Conservation (phyloP, 2,113 vertebrate genomes). For the Saccopteryx leptura region DNA sequence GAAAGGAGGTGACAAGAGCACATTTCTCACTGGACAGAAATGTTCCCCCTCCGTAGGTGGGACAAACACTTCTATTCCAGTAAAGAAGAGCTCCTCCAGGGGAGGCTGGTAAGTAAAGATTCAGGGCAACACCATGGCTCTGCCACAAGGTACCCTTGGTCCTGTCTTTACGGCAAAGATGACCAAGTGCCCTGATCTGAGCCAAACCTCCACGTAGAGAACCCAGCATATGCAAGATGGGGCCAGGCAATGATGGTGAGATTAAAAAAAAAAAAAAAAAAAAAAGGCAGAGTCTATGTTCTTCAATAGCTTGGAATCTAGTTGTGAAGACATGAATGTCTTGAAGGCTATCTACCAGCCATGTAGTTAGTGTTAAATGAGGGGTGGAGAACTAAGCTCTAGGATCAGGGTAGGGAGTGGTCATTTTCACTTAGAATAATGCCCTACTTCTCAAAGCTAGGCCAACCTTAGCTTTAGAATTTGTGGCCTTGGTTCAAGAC, state of each 20-base stretch:
- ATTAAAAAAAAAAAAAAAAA: slow-evolving; percentile 52
- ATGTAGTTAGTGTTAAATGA: background rate
- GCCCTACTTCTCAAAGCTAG: background rate
- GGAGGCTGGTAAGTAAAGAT: background rate
- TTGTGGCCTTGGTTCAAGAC: background rate
- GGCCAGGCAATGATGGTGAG: background rate
- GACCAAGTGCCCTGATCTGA: background rate
- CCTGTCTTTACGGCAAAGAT: background rate
- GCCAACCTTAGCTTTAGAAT: background rate
- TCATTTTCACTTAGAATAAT: background rate
- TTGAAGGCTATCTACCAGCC: background rate
- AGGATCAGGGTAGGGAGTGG: background rate
- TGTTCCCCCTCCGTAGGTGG: background rate
- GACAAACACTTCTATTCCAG: background rate
- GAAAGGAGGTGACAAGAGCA: background rate
- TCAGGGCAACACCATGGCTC: background rate
- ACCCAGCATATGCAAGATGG: background rate
- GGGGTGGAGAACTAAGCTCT: background rate
- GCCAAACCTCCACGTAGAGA: background rate
- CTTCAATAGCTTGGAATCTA: background rate
- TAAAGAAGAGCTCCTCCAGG: background rate
- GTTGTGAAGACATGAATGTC: background rate
- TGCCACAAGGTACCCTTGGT: background rate
- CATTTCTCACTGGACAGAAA: background rate
- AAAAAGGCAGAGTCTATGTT: background rate